A percentile compares a stretch with the other conserved stretches of the same genome.
These are phyloP conservation scores for Gobio occitaniae DNA, from an alignment of 2,797 vertebrate genomes.

Conservation along the genomic window DNA sequence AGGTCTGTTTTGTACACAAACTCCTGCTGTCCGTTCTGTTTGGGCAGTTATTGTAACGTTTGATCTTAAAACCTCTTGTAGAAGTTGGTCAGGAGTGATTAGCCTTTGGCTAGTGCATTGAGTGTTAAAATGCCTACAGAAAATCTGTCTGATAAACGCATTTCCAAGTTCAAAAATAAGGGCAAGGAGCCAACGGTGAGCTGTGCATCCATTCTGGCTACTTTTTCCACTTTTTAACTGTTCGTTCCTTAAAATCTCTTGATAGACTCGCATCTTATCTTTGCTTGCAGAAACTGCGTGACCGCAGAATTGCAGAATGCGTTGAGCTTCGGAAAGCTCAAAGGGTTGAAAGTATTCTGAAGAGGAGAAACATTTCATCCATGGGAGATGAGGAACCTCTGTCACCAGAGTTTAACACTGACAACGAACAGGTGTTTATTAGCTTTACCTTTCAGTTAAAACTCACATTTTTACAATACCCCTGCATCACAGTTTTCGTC, in stretches of 20 bases:
- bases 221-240: neutral
- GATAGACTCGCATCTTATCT: neutral
- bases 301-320: slow-evolving; percentile 77
- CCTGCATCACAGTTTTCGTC: neutral
- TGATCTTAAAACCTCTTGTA: neutral
- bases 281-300: slow-evolving; percentile 78
- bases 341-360: slow-evolving; percentile 86
- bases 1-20: neutral
- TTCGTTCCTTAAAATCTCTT: neutral
- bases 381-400: slow-evolving; percentile 70
- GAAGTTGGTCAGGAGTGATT: neutral
- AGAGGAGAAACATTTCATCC: slow-evolving; percentile 82
- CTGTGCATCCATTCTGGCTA: neutral
- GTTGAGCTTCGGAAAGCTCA: slow-evolving; percentile 87
- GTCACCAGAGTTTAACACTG: slow-evolving; percentile 63
- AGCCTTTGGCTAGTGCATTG: neutral
- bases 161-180: slow-evolving; percentile 89
- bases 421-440: slow-evolving; percentile 57
- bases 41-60: neutral
- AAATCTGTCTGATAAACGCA: slow-evolving; percentile 67
- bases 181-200: slow-evolving; percentile 86
- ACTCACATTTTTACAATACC: too few species aligned
- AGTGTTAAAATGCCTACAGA: slow-evolving; percentile 76
- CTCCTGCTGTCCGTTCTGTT: neutral
- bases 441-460: neutral